Base-by-base conservation (phyloP, 1,140 invertebrate genomes). In the Orchesella cincta region DNA sequence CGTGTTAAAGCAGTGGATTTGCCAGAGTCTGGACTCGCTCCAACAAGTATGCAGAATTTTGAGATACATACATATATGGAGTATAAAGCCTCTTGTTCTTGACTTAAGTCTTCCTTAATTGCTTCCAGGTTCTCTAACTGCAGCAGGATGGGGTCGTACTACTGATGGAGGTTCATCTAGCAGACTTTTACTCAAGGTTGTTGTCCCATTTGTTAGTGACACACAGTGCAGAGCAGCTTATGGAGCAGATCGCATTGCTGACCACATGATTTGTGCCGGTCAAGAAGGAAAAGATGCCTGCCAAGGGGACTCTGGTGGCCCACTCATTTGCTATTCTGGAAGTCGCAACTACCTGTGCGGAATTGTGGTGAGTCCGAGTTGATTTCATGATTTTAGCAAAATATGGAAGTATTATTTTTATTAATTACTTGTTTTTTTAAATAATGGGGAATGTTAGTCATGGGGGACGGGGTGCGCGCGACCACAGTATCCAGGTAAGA, bases 121-220 rank as follows among this genome's bases (percentile, higher is more conserved):
- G n/a, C n/a, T n/a, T n/a, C n/a, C n/a, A n/a, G n/a, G n/a, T n/a
- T n/a, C n/a, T 12, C 29, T 29, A 3, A 67, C 62, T 31, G 62
- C 31, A 5, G 62, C 62, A 3, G 62, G 62, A 67, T 67, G 62
- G 62, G 62, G 62, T 31, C 3, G 62, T 1, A 29, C 12, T 5
- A 31, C 62, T 5, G 62, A 67, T 5, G 62, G 62, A 18, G 62
- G 62, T 3, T 8, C 23, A 2, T 29, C 62, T 5, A 67, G 62
- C 29, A 89, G 89, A 54, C 34, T 23, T 2, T 74, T 86, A 64
- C 80, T 81, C 39, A 83, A 85, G 78, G 84, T 82, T 8, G 76
- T 79, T 39, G 78, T 86, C 12, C 84, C 85, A 0, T 73, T 84
- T 20, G 75, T 85, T 1, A 78, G 81, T 1, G 80, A 83, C 70